Conservation (phyloP, 1,140 invertebrate genomes). For the Meloidogyne chitwoodi region DNA sequence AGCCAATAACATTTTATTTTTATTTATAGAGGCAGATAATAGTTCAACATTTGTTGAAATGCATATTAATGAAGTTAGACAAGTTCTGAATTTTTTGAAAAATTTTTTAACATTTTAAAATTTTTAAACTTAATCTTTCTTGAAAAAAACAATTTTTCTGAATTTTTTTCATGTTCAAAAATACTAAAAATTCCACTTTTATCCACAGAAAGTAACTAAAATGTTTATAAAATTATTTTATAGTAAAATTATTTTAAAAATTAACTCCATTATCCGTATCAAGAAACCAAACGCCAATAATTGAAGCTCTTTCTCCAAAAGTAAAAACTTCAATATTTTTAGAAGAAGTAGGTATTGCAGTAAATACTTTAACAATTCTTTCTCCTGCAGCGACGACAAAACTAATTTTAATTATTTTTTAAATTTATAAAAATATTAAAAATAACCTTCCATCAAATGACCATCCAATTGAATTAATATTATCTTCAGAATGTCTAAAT, state of each 20-base stretch:
- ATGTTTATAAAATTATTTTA: not conserved
- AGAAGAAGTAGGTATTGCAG: not conserved
- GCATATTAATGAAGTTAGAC: not conserved
- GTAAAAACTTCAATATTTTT: conserved; percentile 8
- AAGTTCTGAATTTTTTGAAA: not conserved
- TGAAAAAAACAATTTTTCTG: conserved; percentile 17
- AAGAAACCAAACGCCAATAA: conserved; percentile 16
- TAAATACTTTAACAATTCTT: conserved; percentile 15
- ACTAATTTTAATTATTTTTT: not conserved
- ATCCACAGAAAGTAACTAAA: conserved; percentile 27
- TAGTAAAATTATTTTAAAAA: too few relatives aligned
- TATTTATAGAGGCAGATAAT: conserved; percentile 25
- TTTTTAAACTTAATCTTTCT: not conserved
- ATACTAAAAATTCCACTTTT: conserved; percentile 18
- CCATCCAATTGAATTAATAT: conserved; percentile 27
- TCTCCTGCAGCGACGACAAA: conserved; percentile 20
- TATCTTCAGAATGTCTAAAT: conserved; percentile 21
- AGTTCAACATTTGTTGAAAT: not conserved
- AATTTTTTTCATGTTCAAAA: not conserved
- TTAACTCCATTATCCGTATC: conserved; percentile 21
- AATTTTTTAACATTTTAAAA: not conserved
- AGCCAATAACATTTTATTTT: conserved; percentile 16
- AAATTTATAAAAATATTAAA: too few relatives aligned
- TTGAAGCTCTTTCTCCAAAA: conserved; percentile 9
- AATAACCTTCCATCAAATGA: conserved; percentile 25